Evolutionary conservation across 2,888 invertebrate species (phyloP).

Genomic region (Drosophila buzzatii): DNA sequence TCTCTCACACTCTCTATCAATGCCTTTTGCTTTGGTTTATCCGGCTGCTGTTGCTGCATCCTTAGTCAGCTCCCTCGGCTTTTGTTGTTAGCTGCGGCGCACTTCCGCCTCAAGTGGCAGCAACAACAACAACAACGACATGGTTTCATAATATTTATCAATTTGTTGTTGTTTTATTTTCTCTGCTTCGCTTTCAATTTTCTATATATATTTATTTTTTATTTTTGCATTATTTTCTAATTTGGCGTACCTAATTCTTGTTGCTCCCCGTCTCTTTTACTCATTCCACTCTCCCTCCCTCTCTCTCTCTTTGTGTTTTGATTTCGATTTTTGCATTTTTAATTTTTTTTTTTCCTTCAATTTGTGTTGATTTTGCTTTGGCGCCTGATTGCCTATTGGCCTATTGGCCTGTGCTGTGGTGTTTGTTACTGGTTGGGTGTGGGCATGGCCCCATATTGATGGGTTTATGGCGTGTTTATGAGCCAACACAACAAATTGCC

Average conservation of each 20-base stretch:
- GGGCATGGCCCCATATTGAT: slow-evolving; percentile 50
- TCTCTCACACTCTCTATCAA: not conserved
- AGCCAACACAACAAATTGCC: slow-evolving; percentile 26
- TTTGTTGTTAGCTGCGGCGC: slow-evolving; percentile 59
- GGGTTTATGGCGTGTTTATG: slow-evolving; percentile 69
- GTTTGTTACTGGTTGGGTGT: not conserved
- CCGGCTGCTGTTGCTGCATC: slow-evolving; percentile 56
- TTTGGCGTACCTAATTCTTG: slow-evolving; percentile 53
- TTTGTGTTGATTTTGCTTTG: slow-evolving; percentile 63
- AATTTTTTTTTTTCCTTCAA: slow-evolving; percentile 59
- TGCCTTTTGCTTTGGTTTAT: slow-evolving; percentile 24
- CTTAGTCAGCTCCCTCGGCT: slow-evolving; percentile 49
- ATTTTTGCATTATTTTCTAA: slow-evolving; percentile 60
- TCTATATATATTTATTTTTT: slow-evolving; percentile 6
- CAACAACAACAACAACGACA: slow-evolving; percentile 39
- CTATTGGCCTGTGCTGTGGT: slow-evolving; percentile 3
- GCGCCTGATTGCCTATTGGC: slow-evolving; percentile 58
- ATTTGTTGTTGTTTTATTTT: slow-evolving; percentile 18
- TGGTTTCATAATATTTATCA: slow-evolving; percentile 41
- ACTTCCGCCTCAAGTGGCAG: slow-evolving; percentile 73
- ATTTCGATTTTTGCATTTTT: slow-evolving; percentile 60
- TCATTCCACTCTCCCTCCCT: not conserved
- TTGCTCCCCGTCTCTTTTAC: not conserved
- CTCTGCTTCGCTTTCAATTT: slow-evolving; percentile 23
- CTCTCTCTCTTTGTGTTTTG: slow-evolving; percentile 5